Conservation (phyloP, 1,140 invertebrate genomes). For the Papilio xuthus region DNA sequence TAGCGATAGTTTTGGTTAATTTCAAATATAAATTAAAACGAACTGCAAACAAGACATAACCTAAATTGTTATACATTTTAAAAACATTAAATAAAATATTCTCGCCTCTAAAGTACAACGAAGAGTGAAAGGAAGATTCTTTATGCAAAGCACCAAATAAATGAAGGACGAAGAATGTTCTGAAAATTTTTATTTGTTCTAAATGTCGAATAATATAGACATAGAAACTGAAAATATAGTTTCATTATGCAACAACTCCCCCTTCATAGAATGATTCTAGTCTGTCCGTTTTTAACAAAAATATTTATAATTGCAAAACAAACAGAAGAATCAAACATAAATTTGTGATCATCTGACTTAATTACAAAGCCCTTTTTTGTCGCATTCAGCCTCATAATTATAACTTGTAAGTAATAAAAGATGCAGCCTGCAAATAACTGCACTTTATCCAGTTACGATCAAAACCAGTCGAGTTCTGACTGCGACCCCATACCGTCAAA, state of each 20-base stretch:
- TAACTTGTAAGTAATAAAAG: background rate
- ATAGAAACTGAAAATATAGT: too few relatives aligned
- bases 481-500: slow-evolving; percentile 12
- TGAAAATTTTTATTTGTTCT: too few relatives aligned
- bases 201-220: too few relatives aligned
- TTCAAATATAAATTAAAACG: background rate
- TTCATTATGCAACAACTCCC: too few relatives aligned
- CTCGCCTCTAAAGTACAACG: too few relatives aligned
- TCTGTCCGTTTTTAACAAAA: background rate
- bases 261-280: background rate
- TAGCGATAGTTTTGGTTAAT: background rate
- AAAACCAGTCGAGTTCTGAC: background rate
- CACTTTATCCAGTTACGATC: slow-evolving; percentile 1
- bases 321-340: background rate
- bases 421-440: background rate
- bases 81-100: background rate
- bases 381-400: background rate
- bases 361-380: background rate
- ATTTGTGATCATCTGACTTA: background rate
- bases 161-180: too few relatives aligned
- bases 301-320: background rate
- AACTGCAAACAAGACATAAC: too few relatives aligned
- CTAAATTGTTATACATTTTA: too few relatives aligned
- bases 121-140: too few relatives aligned
- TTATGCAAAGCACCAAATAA: too few relatives aligned